phyloP scores from a whole-genome alignment of 2,113 vertebrate genomes.

The human region GRCh38 chr17:34157001-34157500 shows the following conservation, averaged over 20 bases:
- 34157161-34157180: conserved; percentile 1
- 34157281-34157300: neutral
- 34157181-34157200: conserved; percentile 38
- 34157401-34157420: conserved; percentile 19
- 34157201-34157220: neutral
- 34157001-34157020: conserved; percentile 67
- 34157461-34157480: neutral
- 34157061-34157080: conserved; percentile 52
- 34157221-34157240: neutral
- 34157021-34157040: conserved; percentile 22
- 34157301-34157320: neutral
- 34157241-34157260: neutral
- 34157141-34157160: conserved; percentile 68
- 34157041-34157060: neutral
- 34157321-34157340: neutral
- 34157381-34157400: neutral
- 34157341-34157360: neutral
- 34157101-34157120: conserved; percentile 51
- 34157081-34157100: conserved; percentile 47
- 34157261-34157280: neutral
- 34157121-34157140: conserved; percentile 60
- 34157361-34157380: neutral
- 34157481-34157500: neutral
- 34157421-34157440: conserved; percentile 63
- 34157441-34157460: neutral